Evolutionary conservation across 2,888 invertebrate genomes (phyloP), one percentile per base, ranked within the genome.

Genomic region (Clitarchus hookeri): DNA sequence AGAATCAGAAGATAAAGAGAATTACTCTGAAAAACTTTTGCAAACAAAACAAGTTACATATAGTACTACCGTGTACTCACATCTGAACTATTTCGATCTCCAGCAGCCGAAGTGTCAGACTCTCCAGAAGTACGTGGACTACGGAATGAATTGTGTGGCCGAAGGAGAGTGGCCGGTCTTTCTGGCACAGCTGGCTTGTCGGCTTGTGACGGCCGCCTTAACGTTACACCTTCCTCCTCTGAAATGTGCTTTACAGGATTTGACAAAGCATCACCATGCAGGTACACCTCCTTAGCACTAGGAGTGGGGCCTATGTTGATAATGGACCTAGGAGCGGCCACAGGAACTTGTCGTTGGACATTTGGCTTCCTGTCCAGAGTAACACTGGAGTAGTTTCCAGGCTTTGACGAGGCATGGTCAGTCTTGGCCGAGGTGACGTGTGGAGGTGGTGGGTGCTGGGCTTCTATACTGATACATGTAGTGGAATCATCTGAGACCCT

Each of bases 121-220:
- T 85, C 85, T 8, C 84, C 86, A 23, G 87, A 86, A 27, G 84
- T 85, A 23, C 84, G 84, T 23, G 87, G 84, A 19, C 86, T 84
- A 36, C 87, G 85, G 77, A 87, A 87, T n/a, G 87, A 87, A 36
- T 77, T 84, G 65, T 87, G 87, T 16, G 94, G 94, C 88, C 94
- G 93, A 27, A 94, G 93, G 87, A 96, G 92, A 83, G 95, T 94
- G 79, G 95, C 94, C 84, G 97, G 97, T 86, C 97, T 93, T 91
- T 96, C 96, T 84, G 97, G 97, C 88, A 97, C 94, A 85, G 95
- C 95, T 11, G 97, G 97, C 91, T 97, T 97, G 90, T 94, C 92
- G 23, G 90, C 36, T 16, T 90, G 44, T 91, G 88, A 89, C 90
- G 87, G 90, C 90, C 77, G 91, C 87, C 77, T 85, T 84, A 92